phyloP scores from a whole-genome alignment of 2,797 vertebrate species.

The Lophotriccus pileatus region DNA sequence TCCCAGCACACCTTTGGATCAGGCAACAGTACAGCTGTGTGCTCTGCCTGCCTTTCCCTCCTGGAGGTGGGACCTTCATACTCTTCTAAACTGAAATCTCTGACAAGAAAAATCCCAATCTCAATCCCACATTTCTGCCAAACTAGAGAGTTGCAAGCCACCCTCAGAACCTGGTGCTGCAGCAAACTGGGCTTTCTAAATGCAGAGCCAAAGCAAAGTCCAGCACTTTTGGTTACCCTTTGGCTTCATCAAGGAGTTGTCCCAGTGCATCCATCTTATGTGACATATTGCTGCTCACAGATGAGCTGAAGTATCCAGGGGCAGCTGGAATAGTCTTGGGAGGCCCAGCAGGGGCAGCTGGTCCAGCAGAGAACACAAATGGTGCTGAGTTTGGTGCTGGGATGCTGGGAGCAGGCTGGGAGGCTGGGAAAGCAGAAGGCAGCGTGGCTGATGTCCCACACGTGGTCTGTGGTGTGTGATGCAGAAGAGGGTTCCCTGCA shows the following conservation, averaged over 20 bases:
- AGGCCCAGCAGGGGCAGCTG: not conserved
- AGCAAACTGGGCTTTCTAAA: not conserved
- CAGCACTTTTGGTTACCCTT: slow-evolving; percentile 78
- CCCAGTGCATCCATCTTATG: slow-evolving; percentile 82
- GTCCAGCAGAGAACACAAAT: slow-evolving; percentile 61
- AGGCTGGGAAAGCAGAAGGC: slow-evolving; percentile 57
- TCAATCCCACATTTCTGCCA: not conserved
- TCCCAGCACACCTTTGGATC: not conserved
- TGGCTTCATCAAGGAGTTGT: slow-evolving; percentile 79
- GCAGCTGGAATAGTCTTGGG: slow-evolving; percentile 57
- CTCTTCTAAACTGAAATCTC: not conserved
- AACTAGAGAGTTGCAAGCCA: not conserved
- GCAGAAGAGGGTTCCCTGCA: slow-evolving; percentile 58
- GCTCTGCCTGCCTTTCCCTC: not conserved
- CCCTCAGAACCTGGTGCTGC: not conserved
- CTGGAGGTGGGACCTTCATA: rapidly evolving
- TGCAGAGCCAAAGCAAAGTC: not conserved
- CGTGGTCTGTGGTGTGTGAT: not conserved
- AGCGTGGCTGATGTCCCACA: slow-evolving; percentile 31
- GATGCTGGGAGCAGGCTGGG: slow-evolving; percentile 49
- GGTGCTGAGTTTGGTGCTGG: slow-evolving; percentile 40
- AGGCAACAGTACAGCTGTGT: not conserved
- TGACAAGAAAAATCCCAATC: not conserved
- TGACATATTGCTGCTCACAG: slow-evolving; percentile 60
- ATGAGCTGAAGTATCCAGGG: slow-evolving; percentile 53